Evolutionary conservation across 92 coral and sea anemone species (phyloP), one percentile per base, ranked within the genome.

Genomic region (Actinostola sp.): DNA sequence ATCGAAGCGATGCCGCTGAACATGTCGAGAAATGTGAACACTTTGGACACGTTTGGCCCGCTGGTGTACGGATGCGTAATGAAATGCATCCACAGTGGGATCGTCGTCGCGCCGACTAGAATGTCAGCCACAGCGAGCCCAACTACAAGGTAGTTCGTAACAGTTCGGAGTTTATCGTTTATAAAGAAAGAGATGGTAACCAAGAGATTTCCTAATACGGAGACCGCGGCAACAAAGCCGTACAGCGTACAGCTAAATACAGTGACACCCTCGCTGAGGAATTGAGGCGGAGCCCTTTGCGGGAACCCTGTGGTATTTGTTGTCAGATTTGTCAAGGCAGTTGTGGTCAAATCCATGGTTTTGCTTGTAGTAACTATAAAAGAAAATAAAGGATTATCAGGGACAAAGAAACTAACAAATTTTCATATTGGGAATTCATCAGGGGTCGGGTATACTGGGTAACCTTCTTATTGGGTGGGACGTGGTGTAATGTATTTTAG

Each of bases 121-220:
- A 86, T 90, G 53, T 90, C 96, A 12, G 96, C 96, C 8, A 67
- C 84, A 1, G 96, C 96, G 51, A 90, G 84, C 1, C 96, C 96
- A 35, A 85, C 79, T 5, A 89, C 91, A 33, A 85, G 86, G 67
- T 85, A 89, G 51, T 85, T 85, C 3, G 91, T 85, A 16, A 89
- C 91, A 12, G 91, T 77, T 29, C 91, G 83, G 14, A 89, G 88
- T 59, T 86, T 82, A 77, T 86, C 92, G 77, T 90, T 89, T 17
- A 89, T 66, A 64, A 83, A 82, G 78, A 90, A 90, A 0, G 96
- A 79, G 27, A 84, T 77, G 1, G 87, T 79, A 24, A 90, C 96
- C 55, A 90, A 33, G 15, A 90, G 19, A 73, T 90, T 86, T 16
- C 96, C 96, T 57, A 86, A 75, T 51, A 89, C 88, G 60, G 96